phyloP scores from a whole-genome alignment of 2,797 vertebrate species.

The Pristis pectinata region DNA sequence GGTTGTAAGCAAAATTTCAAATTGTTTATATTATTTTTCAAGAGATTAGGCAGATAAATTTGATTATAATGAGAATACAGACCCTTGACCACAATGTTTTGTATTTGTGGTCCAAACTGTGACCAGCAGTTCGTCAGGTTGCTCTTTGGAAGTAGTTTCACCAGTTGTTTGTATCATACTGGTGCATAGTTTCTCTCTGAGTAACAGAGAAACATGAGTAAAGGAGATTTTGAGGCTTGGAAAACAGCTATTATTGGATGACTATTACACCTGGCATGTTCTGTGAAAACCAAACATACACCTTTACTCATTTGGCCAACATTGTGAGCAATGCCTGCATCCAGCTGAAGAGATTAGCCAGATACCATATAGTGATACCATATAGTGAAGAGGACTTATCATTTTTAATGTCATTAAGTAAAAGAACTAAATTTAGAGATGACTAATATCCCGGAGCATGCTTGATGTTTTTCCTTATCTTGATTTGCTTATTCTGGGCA shows the following conservation, averaged over 20 bases:
- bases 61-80: background rate
- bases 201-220: background rate
- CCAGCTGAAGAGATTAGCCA: conserved; percentile 39
- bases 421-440: background rate
- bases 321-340: too few species aligned
- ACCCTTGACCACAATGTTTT: background rate
- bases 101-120: background rate
- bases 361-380: conserved; percentile 45
- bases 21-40: background rate
- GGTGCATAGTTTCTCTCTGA: conserved; percentile 4
- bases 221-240: background rate
- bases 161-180: background rate
- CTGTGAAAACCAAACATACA: background rate
- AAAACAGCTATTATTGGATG: background rate
- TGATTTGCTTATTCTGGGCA: background rate
- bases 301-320: background rate
- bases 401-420: background rate
- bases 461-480: background rate
- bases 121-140: background rate
- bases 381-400: background rate
- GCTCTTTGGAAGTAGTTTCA: background rate
- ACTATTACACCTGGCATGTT: background rate
- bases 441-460: background rate
- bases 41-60: background rate
- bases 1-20: background rate